Base-by-base conservation (phyloP, 2,888 invertebrate genomes). In the Agonopterix heracliana region DNA sequence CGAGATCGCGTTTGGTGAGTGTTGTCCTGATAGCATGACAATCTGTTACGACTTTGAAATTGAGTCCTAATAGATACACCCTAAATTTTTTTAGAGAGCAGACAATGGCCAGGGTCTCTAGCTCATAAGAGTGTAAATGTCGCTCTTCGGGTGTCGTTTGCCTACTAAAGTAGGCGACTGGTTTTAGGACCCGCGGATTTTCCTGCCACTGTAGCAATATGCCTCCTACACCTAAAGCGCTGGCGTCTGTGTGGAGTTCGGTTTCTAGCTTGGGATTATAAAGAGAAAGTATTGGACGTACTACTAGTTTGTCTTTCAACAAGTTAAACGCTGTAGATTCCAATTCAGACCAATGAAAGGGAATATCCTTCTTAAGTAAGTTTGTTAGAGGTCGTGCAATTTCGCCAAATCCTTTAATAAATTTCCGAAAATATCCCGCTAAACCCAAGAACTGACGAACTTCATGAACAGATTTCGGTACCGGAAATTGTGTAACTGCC, bases 231-330 rank as follows among this genome's bases (percentile, higher is more conserved):
- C 72, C 71, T 1, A 54, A 5, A 2, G 51, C 26, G 48, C 64
- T 66, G 3, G 68, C 68, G 53, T 71, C 68, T 2, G 64, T 66
- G 48, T 73, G 69, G 9, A 71, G 40, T 50, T 71, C 64, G 0
- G 67, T 69, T 40, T 46, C 49, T 1, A 53, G 41, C 0, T 43
- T 57, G 9, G 63, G 67, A 40, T 68, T 52, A 48, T 65, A 78
- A 2, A 74, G 52, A 1, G 62, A 51, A 14, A 74, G 48, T 35
- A 68, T 55, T 0, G 60, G 62, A 13, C 59, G n/a, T 8, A 11
- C n/a, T 1, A 38, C 9, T 17, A 57, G 17, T 17, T 13, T 51
- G 4, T 46, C 12, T 38, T 57, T 55, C 8, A 57, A 34, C 1
- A 2, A 4, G 7, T 34, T 8, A 10, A 55, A 49, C 0, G 58